A percentile compares a stretch with the other conserved stretches of the same genome.
Conservation (phyloP, 2,888 invertebrate genomes). For the Micoletzkya japonica region DNA sequence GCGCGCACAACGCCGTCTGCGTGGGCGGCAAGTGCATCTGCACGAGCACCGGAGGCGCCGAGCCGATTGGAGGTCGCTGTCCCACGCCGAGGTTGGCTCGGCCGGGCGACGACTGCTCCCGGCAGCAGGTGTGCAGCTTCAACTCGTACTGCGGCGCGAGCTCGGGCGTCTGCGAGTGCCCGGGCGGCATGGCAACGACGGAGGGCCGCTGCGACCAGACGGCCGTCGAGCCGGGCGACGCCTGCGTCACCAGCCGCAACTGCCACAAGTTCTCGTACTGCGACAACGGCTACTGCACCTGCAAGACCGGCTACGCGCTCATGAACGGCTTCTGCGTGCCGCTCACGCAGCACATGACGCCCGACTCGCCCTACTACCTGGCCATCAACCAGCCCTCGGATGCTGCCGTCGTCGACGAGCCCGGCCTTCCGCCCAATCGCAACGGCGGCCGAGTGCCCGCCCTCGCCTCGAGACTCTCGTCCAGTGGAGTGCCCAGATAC, state of each 20-base stretch:
- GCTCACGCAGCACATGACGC: constrained; percentile 5
- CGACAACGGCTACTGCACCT: constrained; percentile 57
- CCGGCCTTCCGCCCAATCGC: constrained; percentile 32
- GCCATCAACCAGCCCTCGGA: constrained; percentile 12
- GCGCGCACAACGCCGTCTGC: constrained; percentile 40
- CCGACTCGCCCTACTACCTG: constrained; percentile 18
- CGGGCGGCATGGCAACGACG: constrained; percentile 49
- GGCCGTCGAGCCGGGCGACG: constrained; percentile 44
- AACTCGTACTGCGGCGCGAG: constrained; percentile 53
- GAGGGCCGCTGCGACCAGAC: constrained; percentile 49
- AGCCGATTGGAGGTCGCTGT: constrained; percentile 33
- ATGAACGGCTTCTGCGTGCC: constrained; percentile 47
- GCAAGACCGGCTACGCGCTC: constrained; percentile 46
- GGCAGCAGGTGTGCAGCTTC: constrained; percentile 41
- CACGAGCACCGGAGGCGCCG: constrained; percentile 24
- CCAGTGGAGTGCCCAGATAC: neutral
- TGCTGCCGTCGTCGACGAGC: constrained; percentile 5
- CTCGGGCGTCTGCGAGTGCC: constrained; percentile 61
- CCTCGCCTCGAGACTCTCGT: neutral
- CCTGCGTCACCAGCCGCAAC: constrained; percentile 51
- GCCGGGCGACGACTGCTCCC: constrained; percentile 54
- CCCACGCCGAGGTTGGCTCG: constrained; percentile 40
- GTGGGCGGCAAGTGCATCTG: constrained; percentile 42
- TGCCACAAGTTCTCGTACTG: constrained; percentile 58
- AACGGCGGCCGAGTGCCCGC: constrained; percentile 32